Percentiles rank a stretch among this genome's conserved stretches.
phyloP scores from a whole-genome alignment of 2,113 vertebrate species.

The Xiphias gladius region DNA sequence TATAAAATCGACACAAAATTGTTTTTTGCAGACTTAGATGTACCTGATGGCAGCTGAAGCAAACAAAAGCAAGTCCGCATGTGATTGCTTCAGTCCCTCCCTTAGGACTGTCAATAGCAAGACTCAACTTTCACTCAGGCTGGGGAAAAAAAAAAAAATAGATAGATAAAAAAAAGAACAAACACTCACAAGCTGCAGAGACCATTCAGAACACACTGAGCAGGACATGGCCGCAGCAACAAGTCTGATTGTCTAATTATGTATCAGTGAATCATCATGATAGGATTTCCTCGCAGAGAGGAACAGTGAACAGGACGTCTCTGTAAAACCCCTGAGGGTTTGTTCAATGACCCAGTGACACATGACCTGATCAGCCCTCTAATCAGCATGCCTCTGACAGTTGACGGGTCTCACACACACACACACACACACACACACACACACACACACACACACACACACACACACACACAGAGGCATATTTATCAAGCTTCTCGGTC shows the following conservation, averaged over 20 bases:
- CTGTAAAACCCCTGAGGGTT: conserved; percentile 22
- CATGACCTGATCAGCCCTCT: conserved; percentile 41
- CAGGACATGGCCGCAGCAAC: not conserved
- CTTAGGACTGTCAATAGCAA: not conserved
- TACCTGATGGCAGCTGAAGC: not conserved
- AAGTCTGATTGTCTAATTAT: conserved; percentile 10
- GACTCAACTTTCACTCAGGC: not conserved
- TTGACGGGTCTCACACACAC: conserved; percentile 5
- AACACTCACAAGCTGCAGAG: not conserved
- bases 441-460: conserved; percentile 15
- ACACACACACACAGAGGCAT: conserved; percentile 11
- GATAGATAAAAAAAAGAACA: not conserved
- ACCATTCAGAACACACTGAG: not conserved
- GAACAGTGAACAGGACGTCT: conserved; percentile 27
- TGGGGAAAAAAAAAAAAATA: not conserved
- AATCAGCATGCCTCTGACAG: conserved; percentile 41
- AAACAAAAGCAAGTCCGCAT: not conserved
- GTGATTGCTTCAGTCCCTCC: not conserved
- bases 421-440: conserved; percentile 17
- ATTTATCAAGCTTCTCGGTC: conserved; percentile 37
- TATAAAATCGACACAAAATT: not conserved
- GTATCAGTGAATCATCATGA: conserved; percentile 21
- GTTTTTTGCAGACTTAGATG: not conserved
- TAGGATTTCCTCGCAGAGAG: conserved; percentile 23
- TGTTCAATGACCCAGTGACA: conserved; percentile 42